Evolutionary conservation across 2,113 vertebrate species (phyloP).

Genomic region (Nerophis lumbriciformis): DNA sequence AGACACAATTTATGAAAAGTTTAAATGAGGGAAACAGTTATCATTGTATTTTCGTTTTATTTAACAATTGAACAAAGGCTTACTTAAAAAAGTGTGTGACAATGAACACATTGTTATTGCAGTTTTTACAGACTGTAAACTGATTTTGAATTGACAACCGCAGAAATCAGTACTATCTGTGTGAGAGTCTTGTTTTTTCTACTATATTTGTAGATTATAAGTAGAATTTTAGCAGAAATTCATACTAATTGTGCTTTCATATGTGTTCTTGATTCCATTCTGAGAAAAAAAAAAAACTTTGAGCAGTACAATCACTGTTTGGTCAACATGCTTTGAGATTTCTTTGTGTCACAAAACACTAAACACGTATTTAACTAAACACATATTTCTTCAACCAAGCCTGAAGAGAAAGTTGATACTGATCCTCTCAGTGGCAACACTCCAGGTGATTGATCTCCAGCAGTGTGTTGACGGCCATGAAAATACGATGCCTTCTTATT

Average conservation of each 20-base stretch:
- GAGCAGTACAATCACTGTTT: background rate
- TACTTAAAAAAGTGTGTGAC: background rate
- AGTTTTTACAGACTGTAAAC: background rate
- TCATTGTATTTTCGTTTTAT: too few relatives aligned
- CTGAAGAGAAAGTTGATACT: slow-evolving; percentile 10
- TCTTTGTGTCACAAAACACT: background rate
- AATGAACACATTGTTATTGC: background rate
- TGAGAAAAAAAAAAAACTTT: background rate
- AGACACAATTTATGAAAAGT: too few relatives aligned
- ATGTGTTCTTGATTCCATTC: background rate
- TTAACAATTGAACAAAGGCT: background rate
- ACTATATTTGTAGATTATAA: too few relatives aligned
- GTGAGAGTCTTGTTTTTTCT: background rate
- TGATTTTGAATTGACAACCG: background rate
- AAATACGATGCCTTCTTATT: slow-evolving; percentile 7
- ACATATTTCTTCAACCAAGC: slow-evolving; percentile 14
- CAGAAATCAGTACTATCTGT: slow-evolving; percentile 10
- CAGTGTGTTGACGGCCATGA: slow-evolving; percentile 18
- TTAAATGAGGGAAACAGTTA: too few relatives aligned
- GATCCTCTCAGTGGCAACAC: background rate
- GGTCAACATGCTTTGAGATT: slow-evolving; percentile 1
- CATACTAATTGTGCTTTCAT: too few relatives aligned
- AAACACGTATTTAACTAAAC: too few relatives aligned
- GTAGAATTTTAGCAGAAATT: too few relatives aligned
- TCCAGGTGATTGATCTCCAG: slow-evolving; percentile 30